A percentile compares a stretch with the other conserved stretches of the same genome.
These are phyloP conservation scores for Ophioninae sp. DNA, from an alignment of 2,888 invertebrate species.

Conservation along the genomic window DNA sequence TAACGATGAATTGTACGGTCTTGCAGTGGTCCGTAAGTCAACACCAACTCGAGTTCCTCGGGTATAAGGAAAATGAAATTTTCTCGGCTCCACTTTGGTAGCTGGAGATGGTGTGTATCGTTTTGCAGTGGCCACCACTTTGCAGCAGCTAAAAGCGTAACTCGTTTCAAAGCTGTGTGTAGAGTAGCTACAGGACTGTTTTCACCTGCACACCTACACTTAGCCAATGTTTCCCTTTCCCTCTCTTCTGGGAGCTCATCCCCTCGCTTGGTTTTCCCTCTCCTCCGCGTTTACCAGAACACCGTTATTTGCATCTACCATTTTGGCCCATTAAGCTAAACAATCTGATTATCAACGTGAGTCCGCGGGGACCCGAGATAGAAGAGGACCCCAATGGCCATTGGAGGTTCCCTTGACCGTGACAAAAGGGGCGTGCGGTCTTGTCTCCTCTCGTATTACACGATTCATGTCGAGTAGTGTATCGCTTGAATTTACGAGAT, in stretches of 20 bases:
- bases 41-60: conserved; percentile 7
- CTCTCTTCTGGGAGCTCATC: background rate
- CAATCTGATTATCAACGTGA: conserved; percentile 66
- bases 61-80: conserved; percentile 41
- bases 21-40: background rate
- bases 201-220: background rate
- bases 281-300: conserved; percentile 33
- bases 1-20: background rate
- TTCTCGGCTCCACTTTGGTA: conserved; percentile 25
- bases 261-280: conserved; percentile 23
- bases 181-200: conserved; percentile 12
- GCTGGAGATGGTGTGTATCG: conserved; percentile 6
- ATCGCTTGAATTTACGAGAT: conserved; percentile 1
- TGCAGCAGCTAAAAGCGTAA: conserved; percentile 49
- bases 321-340: conserved; percentile 63
- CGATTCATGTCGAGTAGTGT: conserved; percentile 3
- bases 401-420: conserved; percentile 44
- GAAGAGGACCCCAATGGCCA: conserved; percentile 16
- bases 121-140: conserved; percentile 43
- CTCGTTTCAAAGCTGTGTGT: conserved; percentile 6
- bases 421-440: conserved; percentile 20
- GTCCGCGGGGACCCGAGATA: conserved; percentile 15
- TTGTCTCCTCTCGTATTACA: background rate
- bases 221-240: background rate
- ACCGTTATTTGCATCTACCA: conserved; percentile 64